These are phyloP conservation scores for Chrysochloris asiatica DNA, from an alignment of 2,113 vertebrate species.

Conservation along the genomic window DNA sequence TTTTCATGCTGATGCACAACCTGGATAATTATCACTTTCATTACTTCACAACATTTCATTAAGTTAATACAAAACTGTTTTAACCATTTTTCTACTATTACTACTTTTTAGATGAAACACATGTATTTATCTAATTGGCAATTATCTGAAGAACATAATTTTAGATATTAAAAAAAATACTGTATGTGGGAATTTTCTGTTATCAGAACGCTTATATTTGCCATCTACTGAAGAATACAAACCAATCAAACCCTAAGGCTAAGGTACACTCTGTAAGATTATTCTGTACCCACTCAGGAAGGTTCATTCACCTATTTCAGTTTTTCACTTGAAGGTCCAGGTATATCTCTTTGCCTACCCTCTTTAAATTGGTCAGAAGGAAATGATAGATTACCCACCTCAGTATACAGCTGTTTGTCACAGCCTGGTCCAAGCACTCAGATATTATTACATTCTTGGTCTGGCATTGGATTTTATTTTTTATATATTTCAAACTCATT, in stretches of 20 bases:
- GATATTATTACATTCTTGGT: neutral
- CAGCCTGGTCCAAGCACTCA: neutral
- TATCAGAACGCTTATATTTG: neutral
- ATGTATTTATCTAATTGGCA: neutral
- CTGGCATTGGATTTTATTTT: neutral
- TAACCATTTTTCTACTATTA: neutral
- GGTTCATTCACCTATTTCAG: neutral
- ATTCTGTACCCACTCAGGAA: neutral
- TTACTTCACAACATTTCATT: slow-evolving; percentile 14
- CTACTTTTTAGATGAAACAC: neutral
- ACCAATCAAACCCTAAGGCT: neutral
- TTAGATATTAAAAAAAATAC: neutral
- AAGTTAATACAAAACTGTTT: slow-evolving; percentile 9
- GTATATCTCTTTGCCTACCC: neutral
- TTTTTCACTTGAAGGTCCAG: neutral
- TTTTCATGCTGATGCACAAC: neutral
- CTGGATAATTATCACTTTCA: slow-evolving; percentile 33
- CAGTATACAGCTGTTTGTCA: neutral
- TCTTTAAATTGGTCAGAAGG: neutral
- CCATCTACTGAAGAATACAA: neutral
- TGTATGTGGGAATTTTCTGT: neutral
- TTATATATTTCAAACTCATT: neutral
- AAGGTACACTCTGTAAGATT: neutral
- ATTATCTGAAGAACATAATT: slow-evolving; percentile 5
- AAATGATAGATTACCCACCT: neutral